These are phyloP conservation scores for Leptopilina myrica DNA, from an alignment of 2,888 invertebrate genomes.

Conservation along the genomic window DNA sequence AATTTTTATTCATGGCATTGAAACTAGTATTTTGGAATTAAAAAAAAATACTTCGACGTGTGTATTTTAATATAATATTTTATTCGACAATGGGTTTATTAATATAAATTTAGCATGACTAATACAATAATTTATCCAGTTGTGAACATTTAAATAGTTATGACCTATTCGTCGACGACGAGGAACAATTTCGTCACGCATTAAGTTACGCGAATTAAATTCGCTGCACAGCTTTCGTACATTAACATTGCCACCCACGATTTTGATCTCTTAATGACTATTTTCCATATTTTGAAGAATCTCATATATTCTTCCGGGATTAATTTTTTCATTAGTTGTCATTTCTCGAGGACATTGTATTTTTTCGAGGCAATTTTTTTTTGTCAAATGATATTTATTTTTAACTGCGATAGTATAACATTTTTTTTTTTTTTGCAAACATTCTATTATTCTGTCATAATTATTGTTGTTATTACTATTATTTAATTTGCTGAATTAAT, in stretches of 20 bases:
- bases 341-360: too few species aligned
- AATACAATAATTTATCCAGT: conserved; percentile 72
- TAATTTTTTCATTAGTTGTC: too few species aligned
- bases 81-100: conserved; percentile 60
- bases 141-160: conserved; percentile 73
- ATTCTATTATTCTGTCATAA: too few species aligned
- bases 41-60: too few species aligned
- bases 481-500: too few species aligned
- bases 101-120: conserved; percentile 73
- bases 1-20: too few species aligned
- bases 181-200: conserved; percentile 71
- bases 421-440: too few species aligned
- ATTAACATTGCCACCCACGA: conserved; percentile 57
- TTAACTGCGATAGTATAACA: background rate
- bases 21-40: too few species aligned
- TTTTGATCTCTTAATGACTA: conserved; percentile 47
- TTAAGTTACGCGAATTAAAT: conserved; percentile 73
- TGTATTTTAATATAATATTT: too few species aligned
- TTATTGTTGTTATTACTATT: too few species aligned
- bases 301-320: background rate
- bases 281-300: conserved; percentile 36
- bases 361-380: too few species aligned
- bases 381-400: background rate
- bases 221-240: conserved; percentile 69
- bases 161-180: conserved; percentile 68